These are phyloP conservation scores for Thermophis baileyi DNA, from an alignment of 2,113 vertebrate genomes.

Conservation along the genomic window DNA sequence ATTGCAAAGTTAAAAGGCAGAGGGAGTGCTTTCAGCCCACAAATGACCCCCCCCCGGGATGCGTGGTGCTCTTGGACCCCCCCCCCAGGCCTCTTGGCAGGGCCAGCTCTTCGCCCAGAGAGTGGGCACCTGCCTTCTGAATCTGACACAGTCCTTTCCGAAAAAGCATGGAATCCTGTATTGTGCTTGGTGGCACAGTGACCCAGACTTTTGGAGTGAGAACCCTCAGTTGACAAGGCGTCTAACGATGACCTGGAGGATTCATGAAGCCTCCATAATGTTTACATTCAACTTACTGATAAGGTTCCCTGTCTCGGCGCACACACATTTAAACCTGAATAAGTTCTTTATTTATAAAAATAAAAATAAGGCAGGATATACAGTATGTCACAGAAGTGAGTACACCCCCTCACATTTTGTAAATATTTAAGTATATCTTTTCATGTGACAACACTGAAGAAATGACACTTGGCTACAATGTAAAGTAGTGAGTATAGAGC, in stretches of 20 bases:
- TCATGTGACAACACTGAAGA: no score
- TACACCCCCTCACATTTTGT: no score
- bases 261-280: background rate
- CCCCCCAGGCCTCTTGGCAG: no score
- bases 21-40: background rate
- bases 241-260: background rate
- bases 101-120: background rate
- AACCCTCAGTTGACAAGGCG: no score
- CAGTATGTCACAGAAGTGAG: no score
- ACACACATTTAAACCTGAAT: background rate
- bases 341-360: background rate
- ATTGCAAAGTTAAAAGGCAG: background rate
- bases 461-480: no score
- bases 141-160: background rate
- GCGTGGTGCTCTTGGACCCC: background rate
- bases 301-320: background rate
- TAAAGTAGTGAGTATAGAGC: no score
- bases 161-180: background rate
- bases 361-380: background rate
- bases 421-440: no score
- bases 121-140: background rate
- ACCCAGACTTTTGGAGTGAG: no score
- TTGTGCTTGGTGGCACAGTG: no score
- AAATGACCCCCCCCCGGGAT: background rate
- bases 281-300: background rate